Evolutionary conservation across 2,113 vertebrate genomes (phyloP).

Genomic region (Colinus virginianus): DNA sequence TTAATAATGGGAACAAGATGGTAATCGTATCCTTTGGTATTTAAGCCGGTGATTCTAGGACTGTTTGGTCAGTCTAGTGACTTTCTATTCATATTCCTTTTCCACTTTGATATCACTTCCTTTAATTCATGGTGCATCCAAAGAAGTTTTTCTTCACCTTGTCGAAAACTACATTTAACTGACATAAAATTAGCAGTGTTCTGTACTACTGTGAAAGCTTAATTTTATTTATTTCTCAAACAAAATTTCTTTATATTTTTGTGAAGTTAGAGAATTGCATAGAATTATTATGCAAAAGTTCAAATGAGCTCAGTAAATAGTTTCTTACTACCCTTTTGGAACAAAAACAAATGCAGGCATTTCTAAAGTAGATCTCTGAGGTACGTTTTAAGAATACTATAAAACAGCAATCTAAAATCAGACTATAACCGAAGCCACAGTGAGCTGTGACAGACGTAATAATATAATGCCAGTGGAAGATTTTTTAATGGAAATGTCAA

Average conservation of each 20-base stretch:
- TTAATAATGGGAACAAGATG: background rate
- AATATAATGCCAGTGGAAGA: background rate
- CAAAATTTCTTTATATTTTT: background rate
- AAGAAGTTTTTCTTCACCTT: background rate
- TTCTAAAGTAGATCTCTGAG: background rate
- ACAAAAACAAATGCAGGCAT: background rate
- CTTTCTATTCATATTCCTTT: background rate
- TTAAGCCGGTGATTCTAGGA: background rate
- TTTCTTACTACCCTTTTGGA: background rate
- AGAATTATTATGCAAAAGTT: background rate
- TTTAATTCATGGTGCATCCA: background rate
- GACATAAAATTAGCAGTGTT: background rate
- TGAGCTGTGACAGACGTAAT: conserved; percentile 12
- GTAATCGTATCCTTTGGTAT: background rate
- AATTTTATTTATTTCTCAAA: background rate
- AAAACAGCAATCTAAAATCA: conserved; percentile 25
- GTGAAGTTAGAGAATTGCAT: background rate
- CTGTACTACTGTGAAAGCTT: background rate
- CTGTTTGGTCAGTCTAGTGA: background rate
- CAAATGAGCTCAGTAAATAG: background rate
- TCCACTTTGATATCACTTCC: background rate
- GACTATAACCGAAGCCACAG: background rate
- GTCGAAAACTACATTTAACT: background rate
- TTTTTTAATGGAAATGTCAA: conserved; percentile 59
- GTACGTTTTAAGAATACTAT: background rate